Evolutionary conservation across 2,797 vertebrate species (phyloP), one percentile per base, ranked within the genome.

Genomic region (Danio kyathit): DNA sequence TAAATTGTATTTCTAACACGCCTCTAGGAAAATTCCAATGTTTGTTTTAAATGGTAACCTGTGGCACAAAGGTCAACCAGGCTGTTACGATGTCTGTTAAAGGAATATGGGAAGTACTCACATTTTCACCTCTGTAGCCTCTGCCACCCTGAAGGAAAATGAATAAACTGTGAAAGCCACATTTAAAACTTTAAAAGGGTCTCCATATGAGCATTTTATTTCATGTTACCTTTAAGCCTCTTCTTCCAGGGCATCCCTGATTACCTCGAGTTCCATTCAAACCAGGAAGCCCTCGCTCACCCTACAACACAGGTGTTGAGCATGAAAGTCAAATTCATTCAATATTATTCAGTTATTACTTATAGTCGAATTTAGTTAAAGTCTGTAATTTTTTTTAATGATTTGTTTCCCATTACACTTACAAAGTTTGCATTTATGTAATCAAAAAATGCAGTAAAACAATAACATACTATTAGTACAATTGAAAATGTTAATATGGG

Each of bases 211-310:
- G 5, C 14, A 5, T 5, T 51, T 7, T 43, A 81, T 41, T 5
- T 3, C 6, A 2, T 65, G 1, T 5, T 92, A 93, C 96, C 95
- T 95, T 96, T 8, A 0, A 4, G 63, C 96, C 96, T 89, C 94
- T 92, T 74, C 13, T 57, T 0, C 95, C 96, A 0, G 90, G 65
- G 79, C 96, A 97, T 46, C 96, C 96, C 79, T 89, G 89, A 17
- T 94, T 74, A 9, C 96, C 96, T 67, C 61, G 93, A 71, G 86
- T 92, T 81, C 97, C 97, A 14, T 84, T 88, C 0, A 90, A 86
- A 69, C 97, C 96, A 5, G 46, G 66, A 48, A 5, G 59, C 0
- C 97, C 96, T 38, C 96, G 93, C 0, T 95, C 91, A 0, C 97
- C 96, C 97, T 97, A 86, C 61, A 87, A 81, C 44, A 82, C 8